These are phyloP conservation scores for Pterophyllum scalare DNA, from an alignment of 2,113 vertebrate species.

Conservation along the genomic window DNA sequence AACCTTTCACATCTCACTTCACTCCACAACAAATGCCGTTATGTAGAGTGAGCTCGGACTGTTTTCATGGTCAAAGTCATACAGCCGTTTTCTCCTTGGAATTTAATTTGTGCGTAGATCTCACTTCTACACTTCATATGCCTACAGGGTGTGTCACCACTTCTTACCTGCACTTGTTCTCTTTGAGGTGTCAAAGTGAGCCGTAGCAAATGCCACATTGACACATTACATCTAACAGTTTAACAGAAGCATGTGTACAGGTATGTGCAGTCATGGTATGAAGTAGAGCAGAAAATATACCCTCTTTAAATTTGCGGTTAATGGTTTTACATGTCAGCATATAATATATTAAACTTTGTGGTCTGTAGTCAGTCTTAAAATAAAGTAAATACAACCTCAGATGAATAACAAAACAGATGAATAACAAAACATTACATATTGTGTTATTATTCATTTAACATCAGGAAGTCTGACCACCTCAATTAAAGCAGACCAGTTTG, in stretches of 20 bases:
- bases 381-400: background rate
- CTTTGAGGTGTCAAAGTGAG: background rate
- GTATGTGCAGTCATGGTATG: background rate
- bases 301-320: background rate
- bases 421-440: background rate
- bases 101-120: conserved; percentile 30
- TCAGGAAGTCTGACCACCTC: rapidly evolving
- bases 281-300: background rate
- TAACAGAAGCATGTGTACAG: background rate
- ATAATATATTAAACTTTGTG: background rate
- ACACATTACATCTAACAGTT: background rate
- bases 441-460: background rate
- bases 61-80: conserved; percentile 13
- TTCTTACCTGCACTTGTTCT: background rate
- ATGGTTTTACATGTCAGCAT: background rate
- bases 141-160: conserved; percentile 8
- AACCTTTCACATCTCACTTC: conserved; percentile 11
- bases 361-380: rapidly evolving
- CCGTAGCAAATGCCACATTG: background rate
- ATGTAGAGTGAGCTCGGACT: background rate
- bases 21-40: conserved; percentile 29
- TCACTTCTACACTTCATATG: conserved; percentile 35
- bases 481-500: background rate
- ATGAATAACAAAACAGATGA: background rate
- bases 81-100: background rate